Base-by-base conservation (phyloP, 2,888 invertebrate species). In the Leptinotarsa tumamoca region DNA sequence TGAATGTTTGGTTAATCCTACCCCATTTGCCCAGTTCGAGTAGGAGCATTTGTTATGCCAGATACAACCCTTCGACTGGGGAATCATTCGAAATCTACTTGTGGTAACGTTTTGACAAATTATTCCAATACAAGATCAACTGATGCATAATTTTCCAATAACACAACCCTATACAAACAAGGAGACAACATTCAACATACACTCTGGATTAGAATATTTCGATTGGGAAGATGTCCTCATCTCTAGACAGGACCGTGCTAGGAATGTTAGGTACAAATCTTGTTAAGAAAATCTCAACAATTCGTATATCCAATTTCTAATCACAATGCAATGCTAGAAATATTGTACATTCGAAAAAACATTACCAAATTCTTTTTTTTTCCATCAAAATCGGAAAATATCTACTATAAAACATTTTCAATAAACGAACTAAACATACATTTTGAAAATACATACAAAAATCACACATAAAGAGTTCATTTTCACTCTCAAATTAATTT, bases 71-170 rank as follows among this genome's bases (percentile, higher is more conserved):
- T 52, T 54, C 23, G 14, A n/a, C 61, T 50, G 15, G 68, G 68
- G 54, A 54, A 18, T 75, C 43, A 43, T 50, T 67, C 18, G 43
- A 58, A 71, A 71, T 61, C 68, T 61, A 66, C 49, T 72, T 15
- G 51, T 70, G 74, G 69, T 67, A 69, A 52, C 61, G 66, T 68
- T 58, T 78, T 77, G 79, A 79, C 76, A 78, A 79, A 79, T 79
- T 66, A 70, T 74, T 71, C 58, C 58, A 67, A 73, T 56, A 70
- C 68, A 72, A 79, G 79, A 80, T 78, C 78, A 77, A 74, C 67
- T 77, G 74, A 67, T 33, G 80, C 68, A 80, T 80, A 79, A 80
- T 80, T 76, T 80, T 80, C 79, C 79, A 77, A 76, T 79, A 77
- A 79, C 51, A 73, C 66, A 68, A 76, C 76, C 78, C 79, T 78